Conservation (phyloP, 2,888 invertebrate genomes). For the Stramonita haemastoma region DNA sequence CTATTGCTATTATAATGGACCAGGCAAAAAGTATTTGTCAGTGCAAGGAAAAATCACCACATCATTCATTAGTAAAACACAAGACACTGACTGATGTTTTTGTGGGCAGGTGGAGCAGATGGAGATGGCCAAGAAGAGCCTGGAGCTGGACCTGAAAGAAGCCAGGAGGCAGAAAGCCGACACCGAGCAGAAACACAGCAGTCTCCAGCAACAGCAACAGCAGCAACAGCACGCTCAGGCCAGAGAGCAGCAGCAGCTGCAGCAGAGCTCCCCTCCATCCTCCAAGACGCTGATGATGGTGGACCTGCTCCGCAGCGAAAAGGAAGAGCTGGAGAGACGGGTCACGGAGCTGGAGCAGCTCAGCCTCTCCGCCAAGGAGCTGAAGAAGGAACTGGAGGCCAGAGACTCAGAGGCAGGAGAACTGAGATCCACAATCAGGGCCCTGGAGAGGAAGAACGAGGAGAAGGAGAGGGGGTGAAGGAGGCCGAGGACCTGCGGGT, state of each 20-base stretch:
- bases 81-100: not conserved
- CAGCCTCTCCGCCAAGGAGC: conserved; percentile 31
- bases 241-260: not conserved
- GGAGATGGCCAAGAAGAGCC: conserved; percentile 42
- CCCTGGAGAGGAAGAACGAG: conserved; percentile 27
- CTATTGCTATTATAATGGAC: too few species aligned
- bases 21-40: too few species aligned
- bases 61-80: too few species aligned
- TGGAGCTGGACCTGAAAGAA: conserved; percentile 43
- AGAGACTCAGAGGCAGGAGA: conserved; percentile 52
- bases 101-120: conserved; percentile 31
- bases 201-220: conserved; percentile 3
- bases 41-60: too few species aligned
- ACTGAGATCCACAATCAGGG: conserved; percentile 42
- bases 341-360: conserved; percentile 40
- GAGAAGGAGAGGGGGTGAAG: conserved; percentile 21
- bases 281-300: conserved; percentile 30
- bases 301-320: conserved; percentile 47
- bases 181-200: not conserved
- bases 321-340: conserved; percentile 51
- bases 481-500: not conserved
- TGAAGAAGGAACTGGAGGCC: conserved; percentile 44
- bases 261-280: not conserved
- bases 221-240: conserved; percentile 23
- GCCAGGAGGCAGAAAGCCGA: conserved; percentile 2